These are phyloP conservation scores for Drosophila prosaltans DNA, from an alignment of 1,140 invertebrate species.

Conservation along the genomic window DNA sequence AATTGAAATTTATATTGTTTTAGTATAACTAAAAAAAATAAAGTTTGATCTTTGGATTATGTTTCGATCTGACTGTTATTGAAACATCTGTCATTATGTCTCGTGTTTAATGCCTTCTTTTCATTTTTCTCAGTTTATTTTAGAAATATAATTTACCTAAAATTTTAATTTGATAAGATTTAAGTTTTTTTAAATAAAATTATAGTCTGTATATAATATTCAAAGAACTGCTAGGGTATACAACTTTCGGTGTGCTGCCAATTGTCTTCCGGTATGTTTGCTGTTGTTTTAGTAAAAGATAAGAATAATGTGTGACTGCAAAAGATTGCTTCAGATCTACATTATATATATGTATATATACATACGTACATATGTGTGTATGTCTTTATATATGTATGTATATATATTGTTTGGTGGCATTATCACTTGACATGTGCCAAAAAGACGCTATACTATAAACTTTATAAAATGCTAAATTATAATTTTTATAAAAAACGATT, in stretches of 20 bases:
- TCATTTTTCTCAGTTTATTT: too few relatives aligned
- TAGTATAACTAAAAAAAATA: too few relatives aligned
- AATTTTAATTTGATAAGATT: too few relatives aligned
- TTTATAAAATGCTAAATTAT: slow-evolving; percentile 22
- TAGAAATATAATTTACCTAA: too few relatives aligned
- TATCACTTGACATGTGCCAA: slow-evolving; percentile 48
- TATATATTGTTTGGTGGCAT: slow-evolving; percentile 34
- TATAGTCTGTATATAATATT: too few relatives aligned
- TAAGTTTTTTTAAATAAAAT: too few relatives aligned
- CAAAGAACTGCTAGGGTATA: background rate
- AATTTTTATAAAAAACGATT: slow-evolving; percentile 17
- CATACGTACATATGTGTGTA: background rate
- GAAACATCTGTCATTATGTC: too few relatives aligned
- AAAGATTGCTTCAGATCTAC: slow-evolving; percentile 47
- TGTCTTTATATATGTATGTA: background rate
- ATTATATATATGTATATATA: background rate
- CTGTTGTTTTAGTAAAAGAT: slow-evolving; percentile 23
- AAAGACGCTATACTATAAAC: background rate
- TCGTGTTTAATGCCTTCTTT: too few relatives aligned
- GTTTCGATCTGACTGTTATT: too few relatives aligned
- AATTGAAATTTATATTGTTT: too few relatives aligned
- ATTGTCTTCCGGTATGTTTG: slow-evolving; percentile 23
- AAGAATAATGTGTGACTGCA: slow-evolving; percentile 59
- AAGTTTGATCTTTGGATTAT: too few relatives aligned
- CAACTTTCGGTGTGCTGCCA: background rate